These are phyloP conservation scores for Stenchaetothrips biformis DNA, from an alignment of 2,888 invertebrate species.

Conservation along the genomic window DNA sequence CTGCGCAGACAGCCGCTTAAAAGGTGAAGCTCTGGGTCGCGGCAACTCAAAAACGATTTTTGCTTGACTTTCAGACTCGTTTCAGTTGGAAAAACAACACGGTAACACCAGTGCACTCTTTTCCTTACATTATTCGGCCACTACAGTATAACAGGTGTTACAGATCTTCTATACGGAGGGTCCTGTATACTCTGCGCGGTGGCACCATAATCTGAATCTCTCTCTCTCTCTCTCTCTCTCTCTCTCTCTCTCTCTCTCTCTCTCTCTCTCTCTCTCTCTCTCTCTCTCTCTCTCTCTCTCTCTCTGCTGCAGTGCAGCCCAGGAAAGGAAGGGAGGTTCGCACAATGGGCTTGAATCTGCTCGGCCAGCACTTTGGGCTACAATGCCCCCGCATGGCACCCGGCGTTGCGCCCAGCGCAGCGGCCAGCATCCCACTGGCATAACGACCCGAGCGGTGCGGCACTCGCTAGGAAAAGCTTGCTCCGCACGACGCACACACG, in stretches of 20 bases:
- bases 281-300: too few species aligned
- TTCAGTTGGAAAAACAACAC: background rate
- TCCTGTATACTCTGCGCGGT: too few species aligned
- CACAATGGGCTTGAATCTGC: slow-evolving; percentile 7
- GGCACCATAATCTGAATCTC: too few species aligned
- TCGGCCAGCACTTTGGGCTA: background rate
- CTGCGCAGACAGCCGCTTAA: slow-evolving; percentile 35
- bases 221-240: too few species aligned
- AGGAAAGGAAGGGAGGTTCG: background rate
- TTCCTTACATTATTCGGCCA: background rate
- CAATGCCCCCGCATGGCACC: background rate
- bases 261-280: too few species aligned
- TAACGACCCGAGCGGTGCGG: too few species aligned
- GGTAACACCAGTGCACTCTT: background rate
- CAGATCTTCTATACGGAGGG: background rate
- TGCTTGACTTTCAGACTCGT: background rate
- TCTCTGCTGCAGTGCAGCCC: background rate
- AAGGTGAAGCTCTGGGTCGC: background rate
- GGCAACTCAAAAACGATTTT: background rate
- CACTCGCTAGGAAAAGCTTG: too few species aligned
- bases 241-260: too few species aligned
- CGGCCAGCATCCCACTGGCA: background rate
- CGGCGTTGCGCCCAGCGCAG: background rate
- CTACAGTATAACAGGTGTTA: background rate
- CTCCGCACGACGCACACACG: too few species aligned